A percentile compares a stretch with the other conserved stretches of the same genome.
These are phyloP conservation scores for Galeruca laticollis DNA, from an alignment of 2,888 invertebrate species.

Conservation along the genomic window DNA sequence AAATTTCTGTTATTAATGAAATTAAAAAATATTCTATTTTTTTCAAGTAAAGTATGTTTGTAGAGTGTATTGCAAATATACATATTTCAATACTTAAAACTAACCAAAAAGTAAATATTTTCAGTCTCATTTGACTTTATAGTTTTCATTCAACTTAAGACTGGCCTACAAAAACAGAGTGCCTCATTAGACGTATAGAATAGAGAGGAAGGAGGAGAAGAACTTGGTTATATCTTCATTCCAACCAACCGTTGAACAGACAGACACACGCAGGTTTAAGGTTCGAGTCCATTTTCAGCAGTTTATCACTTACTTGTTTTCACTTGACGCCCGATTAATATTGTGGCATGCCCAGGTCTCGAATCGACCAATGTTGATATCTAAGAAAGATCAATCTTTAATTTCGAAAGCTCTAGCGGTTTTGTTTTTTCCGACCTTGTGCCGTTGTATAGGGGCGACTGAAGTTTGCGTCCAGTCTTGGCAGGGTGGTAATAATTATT, in stretches of 20 bases:
- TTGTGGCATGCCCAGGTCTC: slow-evolving; percentile 65
- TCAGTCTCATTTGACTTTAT: too few species aligned
- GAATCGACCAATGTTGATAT: slow-evolving; percentile 61
- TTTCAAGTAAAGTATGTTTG: too few species aligned
- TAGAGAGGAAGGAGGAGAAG: slow-evolving; percentile 42
- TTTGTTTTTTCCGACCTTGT: slow-evolving; percentile 35
- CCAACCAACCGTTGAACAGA: slow-evolving; percentile 55
- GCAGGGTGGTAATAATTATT: not conserved
- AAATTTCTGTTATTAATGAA: too few species aligned
- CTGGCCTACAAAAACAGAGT: slow-evolving; percentile 27
- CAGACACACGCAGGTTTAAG: slow-evolving; percentile 64
- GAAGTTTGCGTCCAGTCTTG: slow-evolving; percentile 6
- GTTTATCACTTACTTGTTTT: slow-evolving; percentile 68
- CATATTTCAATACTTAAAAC: too few species aligned
- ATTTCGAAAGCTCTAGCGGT: slow-evolving; percentile 47
- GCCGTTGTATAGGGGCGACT: slow-evolving; percentile 34
- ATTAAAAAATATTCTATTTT: too few species aligned
- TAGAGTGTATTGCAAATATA: too few species aligned
- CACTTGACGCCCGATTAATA: slow-evolving; percentile 68
- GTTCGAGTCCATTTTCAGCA: slow-evolving; percentile 66
- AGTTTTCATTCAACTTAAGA: not conserved
- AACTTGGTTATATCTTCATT: slow-evolving; percentile 64
- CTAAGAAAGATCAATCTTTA: slow-evolving; percentile 59
- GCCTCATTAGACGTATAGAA: slow-evolving; percentile 49
- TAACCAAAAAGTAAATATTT: too few species aligned